Evolutionary conservation across 1,140 invertebrate species (phyloP).

Genomic region (Brachionus paranguensis): DNA sequence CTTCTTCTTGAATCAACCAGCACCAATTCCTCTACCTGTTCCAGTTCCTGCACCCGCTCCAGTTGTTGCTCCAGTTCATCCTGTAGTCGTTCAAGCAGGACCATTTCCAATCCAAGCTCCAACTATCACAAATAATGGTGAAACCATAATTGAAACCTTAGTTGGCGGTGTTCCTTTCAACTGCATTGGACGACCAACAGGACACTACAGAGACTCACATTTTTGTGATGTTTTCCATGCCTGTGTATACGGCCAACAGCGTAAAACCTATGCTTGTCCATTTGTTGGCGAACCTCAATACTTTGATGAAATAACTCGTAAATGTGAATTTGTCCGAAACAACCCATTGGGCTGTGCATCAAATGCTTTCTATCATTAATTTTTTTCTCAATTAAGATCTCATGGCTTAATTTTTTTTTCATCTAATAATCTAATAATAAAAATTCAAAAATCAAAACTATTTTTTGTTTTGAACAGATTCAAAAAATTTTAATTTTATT

Average conservation of each 20-base stretch:
- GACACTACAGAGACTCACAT: not conserved
- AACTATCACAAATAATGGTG: not conserved
- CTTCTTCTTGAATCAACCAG: not conserved
- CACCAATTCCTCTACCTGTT: not conserved
- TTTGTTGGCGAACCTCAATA: constrained; percentile 30
- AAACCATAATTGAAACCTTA: constrained; percentile 31
- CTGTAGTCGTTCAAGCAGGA: not conserved
- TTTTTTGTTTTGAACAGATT: not conserved
- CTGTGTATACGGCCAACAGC: not conserved
- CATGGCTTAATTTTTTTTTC: not conserved
- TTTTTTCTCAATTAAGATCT: not conserved
- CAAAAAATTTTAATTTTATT: too few relatives aligned
- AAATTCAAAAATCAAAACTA: not conserved
- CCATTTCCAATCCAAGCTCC: constrained; percentile 7
- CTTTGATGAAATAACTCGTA: constrained; percentile 29
- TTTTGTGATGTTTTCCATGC: constrained; percentile 41
- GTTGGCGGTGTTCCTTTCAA: constrained; percentile 18
- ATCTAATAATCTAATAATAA: not conserved
- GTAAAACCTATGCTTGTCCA: constrained; percentile 5
- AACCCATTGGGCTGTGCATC: constrained; percentile 20
- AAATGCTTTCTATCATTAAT: constrained; percentile 24
- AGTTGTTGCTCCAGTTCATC: not conserved
- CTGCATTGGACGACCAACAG: not conserved
- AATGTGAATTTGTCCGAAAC: constrained; percentile 32
- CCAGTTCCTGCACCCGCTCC: not conserved